A percentile compares a stretch with the other conserved stretches of the same genome.
These are phyloP conservation scores for Chaetodon auriga DNA, from an alignment of 2,113 vertebrate genomes.

Conservation along the genomic window DNA sequence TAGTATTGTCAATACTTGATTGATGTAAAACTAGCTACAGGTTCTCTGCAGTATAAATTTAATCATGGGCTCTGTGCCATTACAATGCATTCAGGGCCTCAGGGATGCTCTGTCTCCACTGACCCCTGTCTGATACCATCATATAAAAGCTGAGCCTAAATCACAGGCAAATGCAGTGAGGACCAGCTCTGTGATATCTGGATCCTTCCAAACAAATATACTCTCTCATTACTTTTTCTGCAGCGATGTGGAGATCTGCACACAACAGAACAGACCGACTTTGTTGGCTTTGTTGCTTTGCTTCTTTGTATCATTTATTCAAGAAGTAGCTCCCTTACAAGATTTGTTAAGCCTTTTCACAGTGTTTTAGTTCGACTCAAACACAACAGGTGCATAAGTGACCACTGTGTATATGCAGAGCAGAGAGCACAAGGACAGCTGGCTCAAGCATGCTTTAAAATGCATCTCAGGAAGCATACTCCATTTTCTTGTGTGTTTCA, in stretches of 20 bases:
- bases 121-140: conserved; percentile 40
- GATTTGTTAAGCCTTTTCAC: conserved; percentile 31
- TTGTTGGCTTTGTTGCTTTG: conserved; percentile 42
- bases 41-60: not conserved
- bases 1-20: not conserved
- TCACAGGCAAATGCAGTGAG: conserved; percentile 36
- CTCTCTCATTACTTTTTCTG: conserved; percentile 72
- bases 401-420: conserved; percentile 23
- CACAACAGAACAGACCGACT: not conserved
- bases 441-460: conserved; percentile 19
- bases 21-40: not conserved
- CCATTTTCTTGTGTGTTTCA: conserved; percentile 10
- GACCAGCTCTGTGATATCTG: conserved; percentile 56
- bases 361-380: conserved; percentile 32
- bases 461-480: conserved; percentile 14
- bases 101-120: conserved; percentile 13
- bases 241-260: conserved; percentile 58
- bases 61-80: not conserved
- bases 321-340: conserved; percentile 19
- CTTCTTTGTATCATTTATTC: conserved; percentile 56
- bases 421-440: conserved; percentile 27
- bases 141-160: conserved; percentile 27
- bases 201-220: conserved; percentile 71
- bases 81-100: conserved; percentile 22
- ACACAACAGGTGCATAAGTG: conserved; percentile 49